Conservation (phyloP, 2,113 vertebrate genomes). For the Menidia beryllina region DNA sequence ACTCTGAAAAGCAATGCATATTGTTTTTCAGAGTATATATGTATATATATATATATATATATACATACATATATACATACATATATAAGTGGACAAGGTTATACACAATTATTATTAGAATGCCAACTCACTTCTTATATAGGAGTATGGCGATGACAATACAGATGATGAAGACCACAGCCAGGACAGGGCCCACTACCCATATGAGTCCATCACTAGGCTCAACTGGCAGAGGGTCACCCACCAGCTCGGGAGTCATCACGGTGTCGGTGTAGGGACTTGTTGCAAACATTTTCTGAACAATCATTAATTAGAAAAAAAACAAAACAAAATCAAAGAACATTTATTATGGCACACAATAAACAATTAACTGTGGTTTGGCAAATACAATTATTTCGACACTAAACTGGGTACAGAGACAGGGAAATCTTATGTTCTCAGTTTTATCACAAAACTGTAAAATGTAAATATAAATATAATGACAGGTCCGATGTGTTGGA, state of each 20-base stretch:
- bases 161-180: conserved; percentile 98
- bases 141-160: conserved; percentile 98
- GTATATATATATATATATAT: not conserved
- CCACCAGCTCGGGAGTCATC: conserved; percentile 85
- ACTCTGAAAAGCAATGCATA: not conserved
- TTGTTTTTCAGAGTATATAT: too few species aligned
- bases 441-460: too few species aligned
- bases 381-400: not conserved
- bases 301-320: not conserved
- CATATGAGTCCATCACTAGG: conserved; percentile 95
- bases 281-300: conserved; percentile 90
- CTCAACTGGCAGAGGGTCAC: conserved; percentile 87
- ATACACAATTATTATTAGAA: not conserved
- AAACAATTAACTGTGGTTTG: not conserved
- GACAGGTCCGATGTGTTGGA: not conserved
- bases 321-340: not conserved
- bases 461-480: not conserved
- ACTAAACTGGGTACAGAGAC: not conserved
- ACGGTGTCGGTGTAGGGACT: conserved; percentile 94
- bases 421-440: not conserved
- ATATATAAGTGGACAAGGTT: too few species aligned
- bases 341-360: too few species aligned
- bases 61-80: too few species aligned
- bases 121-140: conserved; percentile 94
- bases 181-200: conserved; percentile 96